phyloP scores from a whole-genome alignment of 2,113 vertebrate species.

The Alethe diademata region DNA sequence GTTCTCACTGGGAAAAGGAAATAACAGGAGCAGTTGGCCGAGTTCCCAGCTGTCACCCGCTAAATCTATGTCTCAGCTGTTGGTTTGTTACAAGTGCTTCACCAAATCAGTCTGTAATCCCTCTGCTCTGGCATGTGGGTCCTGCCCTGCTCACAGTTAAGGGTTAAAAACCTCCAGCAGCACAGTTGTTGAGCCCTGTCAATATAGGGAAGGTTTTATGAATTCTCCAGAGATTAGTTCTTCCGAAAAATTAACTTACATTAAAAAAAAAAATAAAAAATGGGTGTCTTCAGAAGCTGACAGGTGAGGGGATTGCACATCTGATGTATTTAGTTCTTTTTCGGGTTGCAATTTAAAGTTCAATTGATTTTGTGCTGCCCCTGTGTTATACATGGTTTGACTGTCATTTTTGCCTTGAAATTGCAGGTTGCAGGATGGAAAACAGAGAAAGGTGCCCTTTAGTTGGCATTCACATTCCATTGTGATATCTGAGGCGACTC shows the following conservation, averaged over 20 bases:
- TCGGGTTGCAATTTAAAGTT: not conserved
- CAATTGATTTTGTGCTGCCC: not conserved
- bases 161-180: not conserved
- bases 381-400: not conserved
- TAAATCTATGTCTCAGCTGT: conserved; percentile 27
- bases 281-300: not conserved
- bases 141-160: not conserved
- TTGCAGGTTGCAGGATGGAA: not conserved
- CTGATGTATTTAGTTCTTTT: not conserved
- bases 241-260: not conserved
- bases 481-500: not conserved
- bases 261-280: not conserved
- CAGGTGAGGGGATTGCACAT: not conserved
- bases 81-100: not conserved
- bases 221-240: not conserved
- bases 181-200: not conserved
- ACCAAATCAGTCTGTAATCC: not conserved
- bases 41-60: conserved; percentile 11
- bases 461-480: not conserved
- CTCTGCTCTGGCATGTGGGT: not conserved
- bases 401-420: conserved; percentile 20
- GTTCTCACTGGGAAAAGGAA: conserved; percentile 24
- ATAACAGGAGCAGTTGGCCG: not conserved
- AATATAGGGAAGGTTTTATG: not conserved
- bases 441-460: not conserved